Base-by-base conservation (phyloP, 2,888 invertebrate genomes). In the Nysson spinosus region DNA sequence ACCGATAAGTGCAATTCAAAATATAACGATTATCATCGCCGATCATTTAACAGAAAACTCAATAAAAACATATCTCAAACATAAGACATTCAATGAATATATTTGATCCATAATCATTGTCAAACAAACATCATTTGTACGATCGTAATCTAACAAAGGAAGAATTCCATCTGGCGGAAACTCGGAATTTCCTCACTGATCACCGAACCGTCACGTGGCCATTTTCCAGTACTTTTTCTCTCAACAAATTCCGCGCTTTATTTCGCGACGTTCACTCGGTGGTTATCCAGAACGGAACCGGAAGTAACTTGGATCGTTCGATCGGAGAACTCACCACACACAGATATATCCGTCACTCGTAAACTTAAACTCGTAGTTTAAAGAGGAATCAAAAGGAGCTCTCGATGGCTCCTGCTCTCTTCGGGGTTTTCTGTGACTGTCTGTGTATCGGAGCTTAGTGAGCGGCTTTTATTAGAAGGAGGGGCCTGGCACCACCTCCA, bases 401-500 rank as follows among this genome's bases (percentile, higher is more conserved):
- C 78, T 64, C 75, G 73, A 73, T 76, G 76, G 82, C 85, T 83
- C 83, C 83, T 83, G 79, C 84, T 84, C 77, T 75, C 81, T 74
- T 84, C 83, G 82, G 75, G 77, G 80, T 79, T 79, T 83, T 82
- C 85, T 83, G 85, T 86, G 80, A 87, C 86, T 86, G 85, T 86
- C 85, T 86, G 87, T 85, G 82, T 85, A 80, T 78, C 82, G 67
- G 72, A 81, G 85, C 80, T 84, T 83, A 84, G 86, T 82, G 84
- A 86, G 85, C 87, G 85, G 87, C 85, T 87, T 87, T 85, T 87
- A 86, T 87, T 86, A 83, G 85, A 85, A 84, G 86, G 84, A 84
- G 86, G 85, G 83, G 85, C 80, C 85, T 81, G 77, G 77, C 83
- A 79, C 84, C 84, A 84, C 84, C 83, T 82, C 84, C 83, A 83